phyloP scores from a whole-genome alignment of 2,888 invertebrate genomes.

The Ormyrus labotus region DNA sequence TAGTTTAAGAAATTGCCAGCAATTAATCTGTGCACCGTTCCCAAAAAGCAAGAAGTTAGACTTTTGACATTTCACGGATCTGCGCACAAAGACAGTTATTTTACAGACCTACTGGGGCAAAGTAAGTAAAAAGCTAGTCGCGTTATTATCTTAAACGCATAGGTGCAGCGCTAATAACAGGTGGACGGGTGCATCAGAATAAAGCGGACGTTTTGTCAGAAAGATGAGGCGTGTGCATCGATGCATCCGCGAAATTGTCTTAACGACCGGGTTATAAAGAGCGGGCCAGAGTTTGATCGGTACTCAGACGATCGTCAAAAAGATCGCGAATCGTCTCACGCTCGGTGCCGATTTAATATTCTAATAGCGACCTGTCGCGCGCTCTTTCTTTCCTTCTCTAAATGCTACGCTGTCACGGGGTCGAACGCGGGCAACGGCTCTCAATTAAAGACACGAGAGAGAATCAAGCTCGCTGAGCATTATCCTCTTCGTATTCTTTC shows the following conservation, averaged over 20 bases:
- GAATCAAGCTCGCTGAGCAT: slow-evolving; percentile 59
- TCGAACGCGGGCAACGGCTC: slow-evolving; percentile 61
- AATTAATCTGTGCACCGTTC: slow-evolving; percentile 11
- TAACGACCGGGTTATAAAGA: slow-evolving; percentile 47
- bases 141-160: slow-evolving; percentile 19
- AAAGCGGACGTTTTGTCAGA: slow-evolving; percentile 44
- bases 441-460: slow-evolving; percentile 63
- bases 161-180: slow-evolving; percentile 35
- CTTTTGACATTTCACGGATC: neutral
- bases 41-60: neutral
- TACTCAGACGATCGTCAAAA: slow-evolving; percentile 12
- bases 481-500: slow-evolving; percentile 54
- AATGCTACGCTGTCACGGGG: slow-evolving; percentile 68
- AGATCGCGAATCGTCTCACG: slow-evolving; percentile 46
- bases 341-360: slow-evolving; percentile 64
- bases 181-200: slow-evolving; percentile 4
- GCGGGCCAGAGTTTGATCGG: slow-evolving; percentile 12
- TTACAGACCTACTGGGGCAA: neutral
- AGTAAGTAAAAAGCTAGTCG: slow-evolving; percentile 3
- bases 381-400: slow-evolving; percentile 54
- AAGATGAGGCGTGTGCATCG: slow-evolving; percentile 51
- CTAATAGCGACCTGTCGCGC: slow-evolving; percentile 71
- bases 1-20: neutral
- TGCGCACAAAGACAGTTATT: slow-evolving; percentile 40
- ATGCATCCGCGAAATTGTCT: slow-evolving; percentile 38